These are phyloP conservation scores for Apamea epomidion DNA, from an alignment of 2,888 invertebrate genomes.

Conservation along the genomic window DNA sequence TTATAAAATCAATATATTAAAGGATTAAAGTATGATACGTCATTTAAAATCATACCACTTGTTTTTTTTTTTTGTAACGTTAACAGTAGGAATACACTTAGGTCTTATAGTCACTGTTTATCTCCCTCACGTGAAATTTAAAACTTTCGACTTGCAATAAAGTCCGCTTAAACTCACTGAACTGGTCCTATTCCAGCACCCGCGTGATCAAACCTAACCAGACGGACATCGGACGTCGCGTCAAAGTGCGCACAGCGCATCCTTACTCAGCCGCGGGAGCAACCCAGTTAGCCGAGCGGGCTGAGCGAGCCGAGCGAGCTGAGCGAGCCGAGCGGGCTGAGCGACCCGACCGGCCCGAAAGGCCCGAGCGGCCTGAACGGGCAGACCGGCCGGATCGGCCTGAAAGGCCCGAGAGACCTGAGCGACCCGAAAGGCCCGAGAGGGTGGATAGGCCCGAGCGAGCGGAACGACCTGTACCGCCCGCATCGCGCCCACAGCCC, in stretches of 20 bases:
- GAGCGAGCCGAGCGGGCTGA: conserved; percentile 73
- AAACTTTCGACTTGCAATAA: conserved; percentile 9
- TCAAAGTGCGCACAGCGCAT: conserved; percentile 92
- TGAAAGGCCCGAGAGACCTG: conserved; percentile 71
- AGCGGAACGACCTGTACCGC: conserved; percentile 69
- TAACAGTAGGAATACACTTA: conserved; percentile 13
- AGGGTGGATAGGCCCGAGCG: conserved; percentile 71
- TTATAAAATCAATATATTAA: conserved; percentile 11
- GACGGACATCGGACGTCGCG: conserved; percentile 96
- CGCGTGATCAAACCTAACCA: conserved; percentile 98
- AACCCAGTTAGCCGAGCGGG: conserved; percentile 77
- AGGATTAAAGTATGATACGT: conserved; percentile 9
- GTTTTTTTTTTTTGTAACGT: neutral
- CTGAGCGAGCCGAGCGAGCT: conserved; percentile 70
- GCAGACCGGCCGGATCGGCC: conserved; percentile 77
- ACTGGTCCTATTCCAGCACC: conserved; percentile 91
- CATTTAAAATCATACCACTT: neutral
- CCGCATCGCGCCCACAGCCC: conserved; percentile 67
- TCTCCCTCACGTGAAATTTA: conserved; percentile 4
- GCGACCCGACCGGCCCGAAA: conserved; percentile 74
- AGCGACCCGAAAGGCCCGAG: conserved; percentile 76
- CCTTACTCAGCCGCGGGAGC: conserved; percentile 81
- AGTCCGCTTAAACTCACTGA: conserved; percentile 57
- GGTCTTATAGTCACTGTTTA: neutral
- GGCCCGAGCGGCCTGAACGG: conserved; percentile 76